A percentile compares a stretch with the other conserved stretches of the same genome.
These are phyloP conservation scores for Venustoraphidia nigricollis DNA, from an alignment of 2,888 invertebrate species.

Conservation along the genomic window DNA sequence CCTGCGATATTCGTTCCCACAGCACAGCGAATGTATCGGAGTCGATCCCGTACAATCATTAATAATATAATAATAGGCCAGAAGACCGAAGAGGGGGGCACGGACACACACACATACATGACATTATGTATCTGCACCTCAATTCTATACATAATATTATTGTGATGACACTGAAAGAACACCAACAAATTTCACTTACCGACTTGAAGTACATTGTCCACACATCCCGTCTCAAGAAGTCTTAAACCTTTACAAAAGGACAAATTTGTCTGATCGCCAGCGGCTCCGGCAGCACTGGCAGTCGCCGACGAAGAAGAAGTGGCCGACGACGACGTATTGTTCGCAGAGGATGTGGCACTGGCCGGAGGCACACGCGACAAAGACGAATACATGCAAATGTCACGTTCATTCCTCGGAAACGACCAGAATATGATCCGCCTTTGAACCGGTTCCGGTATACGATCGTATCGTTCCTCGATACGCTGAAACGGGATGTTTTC, in stretches of 20 bases:
- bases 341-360: conserved; percentile 14
- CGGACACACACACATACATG: too few relatives aligned
- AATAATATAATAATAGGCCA: too few relatives aligned
- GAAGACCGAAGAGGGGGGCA: too few relatives aligned
- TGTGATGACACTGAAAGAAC: too few relatives aligned
- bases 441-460: conserved; percentile 81
- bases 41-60: too few relatives aligned
- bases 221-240: conserved; percentile 66
- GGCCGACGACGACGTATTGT: conserved; percentile 2
- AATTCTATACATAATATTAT: too few relatives aligned
- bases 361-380: conserved; percentile 40
- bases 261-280: conserved; percentile 60
- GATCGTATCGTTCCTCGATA: conserved; percentile 73
- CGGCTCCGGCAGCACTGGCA: conserved; percentile 21
- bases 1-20: too few relatives aligned
- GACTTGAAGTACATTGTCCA: conserved; percentile 76
- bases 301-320: background rate
- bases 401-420: conserved; percentile 73
- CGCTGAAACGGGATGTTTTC: conserved; percentile 74
- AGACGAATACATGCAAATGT: conserved; percentile 82
- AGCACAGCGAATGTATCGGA: too few relatives aligned
- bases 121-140: too few relatives aligned
- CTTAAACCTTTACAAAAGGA: conserved; percentile 78
- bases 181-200: conserved; percentile 41
- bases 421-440: conserved; percentile 79